Base-by-base conservation (phyloP, 2,113 vertebrate species). In the Oncorhynchus masou region DNA sequence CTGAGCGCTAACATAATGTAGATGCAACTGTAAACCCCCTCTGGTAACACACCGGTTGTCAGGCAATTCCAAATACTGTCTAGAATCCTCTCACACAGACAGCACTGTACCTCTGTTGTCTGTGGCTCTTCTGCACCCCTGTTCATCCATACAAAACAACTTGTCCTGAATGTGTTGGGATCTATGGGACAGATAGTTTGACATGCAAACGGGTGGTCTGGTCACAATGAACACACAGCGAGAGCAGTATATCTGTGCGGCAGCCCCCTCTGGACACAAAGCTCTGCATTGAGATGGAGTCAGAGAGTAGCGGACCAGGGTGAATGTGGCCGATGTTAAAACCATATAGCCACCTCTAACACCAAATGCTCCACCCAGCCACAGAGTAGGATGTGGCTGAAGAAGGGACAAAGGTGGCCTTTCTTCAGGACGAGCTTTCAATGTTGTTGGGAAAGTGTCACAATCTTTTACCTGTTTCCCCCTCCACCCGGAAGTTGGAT, bases 351-450 rank as follows among this genome's bases (percentile, higher is more conserved):
- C 39, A 71, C 65, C 75, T 25, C 77, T 24, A 12, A 54, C 51
- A 70, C 84, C 79, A 72, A 77, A 65, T 27, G 13, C 54, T 66
- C 39, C 70, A 80, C 73, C 71, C 71, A 71, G 75, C 80, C 72
- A 73, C 4, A 15, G 73, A 79, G 31, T 70, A 82, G 84, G 80
- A 89, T 90, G 70, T 59, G 78, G 77, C 76, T 76, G 70, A 24
- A 22, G 60, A 76, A n/a, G 65, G 65, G 80, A 89, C 90, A 89
- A 87, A 79, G 74, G 78, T 34, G 80, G 67, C 79, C 71, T 90
- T 90, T 83, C 85, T 78, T 57, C 68, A 67, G 59, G 48, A 6
- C 0, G n/a, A 51, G 0, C 39, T 68, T 84, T 84, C 77, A 80
- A 79, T 84, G 71, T 79, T 27, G 71, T 71, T 22, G 67, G 9